phyloP scores from a whole-genome alignment of 2,888 invertebrate genomes.

The Encarsia formosa region DNA sequence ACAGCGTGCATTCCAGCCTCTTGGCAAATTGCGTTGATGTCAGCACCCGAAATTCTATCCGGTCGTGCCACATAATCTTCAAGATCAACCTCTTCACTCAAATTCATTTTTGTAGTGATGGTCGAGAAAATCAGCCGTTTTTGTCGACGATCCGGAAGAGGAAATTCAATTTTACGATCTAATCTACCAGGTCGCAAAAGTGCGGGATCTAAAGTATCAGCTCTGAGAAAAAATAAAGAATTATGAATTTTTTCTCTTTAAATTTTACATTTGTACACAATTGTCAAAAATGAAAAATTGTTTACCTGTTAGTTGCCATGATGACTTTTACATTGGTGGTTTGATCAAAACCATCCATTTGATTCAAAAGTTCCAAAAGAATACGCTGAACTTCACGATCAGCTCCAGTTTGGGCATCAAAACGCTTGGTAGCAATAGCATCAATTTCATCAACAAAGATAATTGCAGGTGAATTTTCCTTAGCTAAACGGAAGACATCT shows the following conservation, averaged over 20 bases:
- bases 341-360: constrained; percentile 99
- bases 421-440: constrained; percentile 98
- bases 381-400: constrained; percentile 98
- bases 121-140: constrained; percentile 98
- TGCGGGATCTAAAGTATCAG: constrained; percentile 98
- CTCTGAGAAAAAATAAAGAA: constrained; percentile 53
- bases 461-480: constrained; percentile 98
- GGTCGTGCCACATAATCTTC: constrained; percentile 99
- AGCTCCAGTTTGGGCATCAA: constrained; percentile 97
- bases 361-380: constrained; percentile 91
- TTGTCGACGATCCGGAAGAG: constrained; percentile 84
- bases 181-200: constrained; percentile 90
- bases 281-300: constrained; percentile 3
- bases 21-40: constrained; percentile 99
- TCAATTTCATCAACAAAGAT: constrained; percentile 99
- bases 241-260: neutral
- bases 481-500: constrained; percentile 97
- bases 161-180: constrained; percentile 98
- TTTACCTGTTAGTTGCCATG: constrained; percentile 52
- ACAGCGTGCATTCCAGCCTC: constrained; percentile 99
- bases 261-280: neutral
- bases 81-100: constrained; percentile 97
- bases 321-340: constrained; percentile 97
- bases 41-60: constrained; percentile 97
- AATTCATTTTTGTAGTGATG: constrained; percentile 94